Percentiles rank a stretch among this genome's conserved stretches.
Evolutionary conservation across 37 sponge, comb jelly and placozoan species (phyloP).

Genomic region (Amphimedon queenslandica): DNA sequence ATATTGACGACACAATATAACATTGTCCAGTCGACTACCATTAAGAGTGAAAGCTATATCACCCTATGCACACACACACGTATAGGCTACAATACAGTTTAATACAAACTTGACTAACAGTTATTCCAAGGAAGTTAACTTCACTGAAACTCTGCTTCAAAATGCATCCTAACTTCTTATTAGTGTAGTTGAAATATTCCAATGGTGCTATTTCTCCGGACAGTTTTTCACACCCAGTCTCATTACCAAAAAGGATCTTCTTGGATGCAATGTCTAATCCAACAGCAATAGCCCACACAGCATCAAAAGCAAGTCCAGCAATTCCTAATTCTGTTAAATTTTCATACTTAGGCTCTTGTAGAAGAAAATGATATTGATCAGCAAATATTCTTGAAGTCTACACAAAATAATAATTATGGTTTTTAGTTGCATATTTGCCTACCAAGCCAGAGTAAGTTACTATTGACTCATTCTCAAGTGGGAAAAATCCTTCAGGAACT

Average conservation of each 20-base stretch:
- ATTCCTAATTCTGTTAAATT: neutral
- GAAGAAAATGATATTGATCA: neutral
- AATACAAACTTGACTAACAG: no score
- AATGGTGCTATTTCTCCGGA: conserved; percentile 1
- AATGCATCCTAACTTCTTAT: neutral
- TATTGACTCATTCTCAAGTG: neutral
- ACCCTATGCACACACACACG: conserved; percentile 6
- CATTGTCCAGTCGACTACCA: conserved; percentile 7
- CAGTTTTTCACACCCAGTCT: neutral
- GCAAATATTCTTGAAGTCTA: neutral
- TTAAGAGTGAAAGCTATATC: conserved; percentile 1
- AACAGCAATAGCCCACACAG: conserved; percentile 10
- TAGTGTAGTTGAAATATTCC: conserved; percentile 13
- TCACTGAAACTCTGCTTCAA: no score
- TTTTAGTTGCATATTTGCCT: neutral
- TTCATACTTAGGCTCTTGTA: neutral
- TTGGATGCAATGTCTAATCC: no score
- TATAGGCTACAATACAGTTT: neutral
- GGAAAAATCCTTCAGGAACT: neutral
- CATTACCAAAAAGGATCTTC: neutral
- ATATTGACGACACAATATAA: neutral
- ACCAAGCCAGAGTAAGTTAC: conserved; percentile 1
- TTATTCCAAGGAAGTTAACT: no score
- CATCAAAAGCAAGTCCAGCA: conserved; percentile 9
- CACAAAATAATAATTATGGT: neutral